Conservation (phyloP, 2,888 invertebrate genomes). For the Stictocephala bisonia region DNA sequence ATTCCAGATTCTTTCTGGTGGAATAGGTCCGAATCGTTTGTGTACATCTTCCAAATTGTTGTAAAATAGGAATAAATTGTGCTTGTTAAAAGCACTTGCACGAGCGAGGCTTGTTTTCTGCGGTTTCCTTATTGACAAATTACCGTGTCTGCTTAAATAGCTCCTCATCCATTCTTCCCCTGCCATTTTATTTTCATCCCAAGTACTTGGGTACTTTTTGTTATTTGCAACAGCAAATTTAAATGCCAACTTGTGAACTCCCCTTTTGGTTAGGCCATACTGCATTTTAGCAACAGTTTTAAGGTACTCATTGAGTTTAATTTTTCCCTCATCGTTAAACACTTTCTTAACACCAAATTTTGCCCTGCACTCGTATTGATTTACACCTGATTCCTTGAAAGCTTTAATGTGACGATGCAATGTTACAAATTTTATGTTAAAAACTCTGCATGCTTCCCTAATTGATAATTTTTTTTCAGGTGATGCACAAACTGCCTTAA, state of each 20-base stretch:
- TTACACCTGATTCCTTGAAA: no score
- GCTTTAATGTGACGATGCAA: no score
- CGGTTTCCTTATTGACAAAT: no score
- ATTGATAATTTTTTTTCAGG: constrained; percentile 23
- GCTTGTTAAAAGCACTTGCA: no score
- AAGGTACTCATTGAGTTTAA: background rate
- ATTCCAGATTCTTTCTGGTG: constrained; percentile 32
- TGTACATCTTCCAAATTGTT: constrained; percentile 44
- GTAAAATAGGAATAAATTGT: no score
- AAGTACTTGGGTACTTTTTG: background rate
- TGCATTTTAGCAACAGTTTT: constrained; percentile 5
- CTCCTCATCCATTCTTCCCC: no score
- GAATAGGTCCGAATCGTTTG: background rate
- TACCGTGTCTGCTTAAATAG: background rate
- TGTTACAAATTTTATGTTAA: constrained; percentile 27
- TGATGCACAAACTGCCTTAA: no score
- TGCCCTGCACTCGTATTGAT: no score
- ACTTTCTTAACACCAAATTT: background rate
- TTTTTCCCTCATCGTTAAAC: no score
- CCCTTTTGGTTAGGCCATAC: background rate
- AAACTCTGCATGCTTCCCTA: constrained; percentile 32
- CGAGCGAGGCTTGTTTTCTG: no score
- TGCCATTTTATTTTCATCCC: background rate
- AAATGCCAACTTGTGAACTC: background rate
- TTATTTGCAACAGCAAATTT: background rate